Evolutionary conservation across 2,113 vertebrate species (phyloP), one percentile per base, ranked within the genome.

Genomic region (Gorsachius goisagi): DNA sequence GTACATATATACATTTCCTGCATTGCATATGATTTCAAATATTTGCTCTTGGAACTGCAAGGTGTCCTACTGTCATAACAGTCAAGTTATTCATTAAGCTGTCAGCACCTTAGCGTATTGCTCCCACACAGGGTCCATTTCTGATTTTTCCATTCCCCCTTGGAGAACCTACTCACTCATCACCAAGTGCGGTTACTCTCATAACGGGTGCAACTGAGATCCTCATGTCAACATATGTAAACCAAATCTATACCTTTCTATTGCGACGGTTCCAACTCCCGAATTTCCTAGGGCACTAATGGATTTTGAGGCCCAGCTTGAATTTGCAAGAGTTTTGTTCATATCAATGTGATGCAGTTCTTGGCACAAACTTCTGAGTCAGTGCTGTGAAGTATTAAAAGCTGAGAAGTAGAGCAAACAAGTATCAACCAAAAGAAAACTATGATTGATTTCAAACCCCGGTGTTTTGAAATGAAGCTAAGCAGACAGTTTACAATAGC

Each of bases 1-100:
- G 75, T 93, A 94, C 97, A 94, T 95, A 94, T 81, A 84, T 97
- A 97, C 96, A 97, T 97, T 98, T 98, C 97, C 98, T 98, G 98
- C 96, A 67, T 98, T 97, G 97, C 97, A 95, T 98, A 97, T 87
- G 96, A 98, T 98, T 97, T 98, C 97, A 98, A 98, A 98, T 98
- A 98, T 98, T 98, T 98, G 97, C 98, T 98, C 97, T 98, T 96
- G 97, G 97, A 98, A 93, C 97, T 97, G 98, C 96, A 98, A 98
- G 98, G 97, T 98, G 98, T 98, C 98, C 97, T 97, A 97, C 98
- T 98, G 98, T 98, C 98, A 97, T 98, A 98, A 98, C 97, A 98
- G 98, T 98, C 98, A 97, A 98, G 98, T 97, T 98, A 98, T 98
- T 98, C 98, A 98, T 98, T 98, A 98, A 97, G 96, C 97, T 98